Evolutionary conservation across 2,113 vertebrate species (phyloP).

Genomic region (Myocastor coypus): DNA sequence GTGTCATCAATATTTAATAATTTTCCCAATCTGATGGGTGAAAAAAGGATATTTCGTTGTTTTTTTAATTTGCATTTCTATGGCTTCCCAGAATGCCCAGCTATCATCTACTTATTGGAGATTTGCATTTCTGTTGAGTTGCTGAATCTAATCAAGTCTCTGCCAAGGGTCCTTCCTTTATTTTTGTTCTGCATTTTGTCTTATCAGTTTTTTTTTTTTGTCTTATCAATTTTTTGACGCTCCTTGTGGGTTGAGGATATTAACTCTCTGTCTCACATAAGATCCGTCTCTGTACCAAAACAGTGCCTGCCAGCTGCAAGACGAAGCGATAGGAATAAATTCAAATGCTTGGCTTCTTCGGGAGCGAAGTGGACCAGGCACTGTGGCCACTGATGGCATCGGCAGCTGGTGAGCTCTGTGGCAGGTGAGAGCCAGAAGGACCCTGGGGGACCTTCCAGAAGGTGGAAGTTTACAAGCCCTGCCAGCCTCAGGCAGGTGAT

Average conservation of each 20-base stretch:
- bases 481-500: background rate
- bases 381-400: fast-evolving
- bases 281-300: background rate
- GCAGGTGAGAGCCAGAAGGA: background rate
- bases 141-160: background rate
- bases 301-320: background rate
- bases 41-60: constrained; percentile 53
- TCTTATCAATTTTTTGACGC: background rate
- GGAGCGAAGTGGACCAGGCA: background rate
- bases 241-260: background rate
- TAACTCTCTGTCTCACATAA: constrained; percentile 3
- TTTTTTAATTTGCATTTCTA: constrained; percentile 65
- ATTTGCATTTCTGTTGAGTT: constrained; percentile 36
- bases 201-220: constrained; percentile 35
- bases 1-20: constrained; percentile 73
- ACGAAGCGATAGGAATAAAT: background rate
- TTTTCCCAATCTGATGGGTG: constrained; percentile 65
- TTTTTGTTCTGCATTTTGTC: constrained; percentile 9
- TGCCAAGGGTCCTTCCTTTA: background rate
- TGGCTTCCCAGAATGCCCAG: background rate
- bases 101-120: background rate
- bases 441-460: background rate
- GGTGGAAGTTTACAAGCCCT: background rate
- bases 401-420: background rate
- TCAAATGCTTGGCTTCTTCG: background rate